Conservation (phyloP, 2,797 vertebrate genomes). For the Betta splendens region DNA sequence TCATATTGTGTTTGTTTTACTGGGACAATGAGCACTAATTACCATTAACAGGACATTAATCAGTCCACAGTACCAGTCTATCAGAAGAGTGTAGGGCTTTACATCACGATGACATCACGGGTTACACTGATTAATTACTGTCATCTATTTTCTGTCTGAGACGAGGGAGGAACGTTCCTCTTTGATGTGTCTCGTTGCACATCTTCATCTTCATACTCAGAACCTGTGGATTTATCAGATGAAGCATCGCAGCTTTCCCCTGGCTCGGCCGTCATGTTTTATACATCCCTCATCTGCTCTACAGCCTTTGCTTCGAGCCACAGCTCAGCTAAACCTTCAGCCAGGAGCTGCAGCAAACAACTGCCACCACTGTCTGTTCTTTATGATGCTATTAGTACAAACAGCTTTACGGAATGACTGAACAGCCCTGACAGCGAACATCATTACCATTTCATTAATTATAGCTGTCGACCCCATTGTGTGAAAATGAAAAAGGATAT, state of each 20-base stretch:
- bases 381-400: slow-evolving; percentile 52
- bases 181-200: slow-evolving; percentile 6
- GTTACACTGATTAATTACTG: slow-evolving; percentile 23
- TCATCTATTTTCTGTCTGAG: slow-evolving; percentile 4
- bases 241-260: slow-evolving; percentile 31
- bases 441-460: slow-evolving; percentile 73
- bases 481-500: slow-evolving; percentile 75
- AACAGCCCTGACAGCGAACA: slow-evolving; percentile 57
- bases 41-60: slow-evolving; percentile 25
- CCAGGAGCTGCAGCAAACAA: slow-evolving; percentile 31
- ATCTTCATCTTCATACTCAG: slow-evolving; percentile 24
- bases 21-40: slow-evolving; percentile 26
- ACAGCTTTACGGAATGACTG: slow-evolving; percentile 46
- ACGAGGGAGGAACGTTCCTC: slow-evolving; percentile 5
- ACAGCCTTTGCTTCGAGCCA: slow-evolving; percentile 23
- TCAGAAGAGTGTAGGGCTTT: slow-evolving; percentile 20
- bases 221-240: slow-evolving; percentile 39
- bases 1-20: slow-evolving; percentile 18
- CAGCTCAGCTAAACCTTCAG: slow-evolving; percentile 16
- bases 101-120: slow-evolving; percentile 33
- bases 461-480: slow-evolving; percentile 71
- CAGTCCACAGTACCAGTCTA: slow-evolving; percentile 14
- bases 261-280: slow-evolving; percentile 35
- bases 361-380: slow-evolving; percentile 44
- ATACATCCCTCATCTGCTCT: slow-evolving; percentile 35